Conservation (phyloP, 1,140 invertebrate genomes). For the Drosophila trapezifrons region DNA sequence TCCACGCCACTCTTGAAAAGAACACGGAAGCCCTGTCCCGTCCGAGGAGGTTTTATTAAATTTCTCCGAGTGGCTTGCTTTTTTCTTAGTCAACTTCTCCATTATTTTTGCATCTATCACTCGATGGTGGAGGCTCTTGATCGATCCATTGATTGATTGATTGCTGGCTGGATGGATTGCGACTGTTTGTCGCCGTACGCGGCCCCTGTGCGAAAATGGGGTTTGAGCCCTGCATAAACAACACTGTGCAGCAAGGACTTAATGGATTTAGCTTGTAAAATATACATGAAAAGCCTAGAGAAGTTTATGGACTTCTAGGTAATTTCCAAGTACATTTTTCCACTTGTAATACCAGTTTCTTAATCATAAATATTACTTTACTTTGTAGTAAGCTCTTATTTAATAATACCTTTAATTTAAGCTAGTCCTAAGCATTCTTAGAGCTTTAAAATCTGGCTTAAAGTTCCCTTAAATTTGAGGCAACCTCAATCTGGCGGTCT, state of each 20-base stretch:
- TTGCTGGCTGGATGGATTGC: slow-evolving; percentile 51
- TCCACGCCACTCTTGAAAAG: slow-evolving; percentile 21
- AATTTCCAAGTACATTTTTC: too few species aligned
- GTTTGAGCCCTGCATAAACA: slow-evolving; percentile 42
- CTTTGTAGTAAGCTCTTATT: neutral
- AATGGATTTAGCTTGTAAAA: neutral
- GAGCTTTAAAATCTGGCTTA: neutral
- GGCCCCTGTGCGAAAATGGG: slow-evolving; percentile 41
- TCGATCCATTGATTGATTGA: slow-evolving; percentile 68
- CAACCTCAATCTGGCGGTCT: slow-evolving; percentile 4
- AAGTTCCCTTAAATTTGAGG: neutral
- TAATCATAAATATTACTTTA: neutral
- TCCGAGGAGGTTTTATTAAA: slow-evolving; percentile 56
- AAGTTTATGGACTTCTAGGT: neutral
- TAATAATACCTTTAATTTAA: neutral
- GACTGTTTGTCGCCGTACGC: slow-evolving; percentile 46
- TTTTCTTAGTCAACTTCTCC: slow-evolving; percentile 37
- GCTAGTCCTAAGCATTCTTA: too few species aligned
- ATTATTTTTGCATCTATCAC: slow-evolving; percentile 54
- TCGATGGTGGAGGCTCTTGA: slow-evolving; percentile 43
- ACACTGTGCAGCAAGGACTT: slow-evolving; percentile 8
- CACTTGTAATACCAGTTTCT: neutral
- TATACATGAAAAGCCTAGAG: neutral
- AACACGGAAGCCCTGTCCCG: slow-evolving; percentile 45
- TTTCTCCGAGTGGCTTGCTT: slow-evolving; percentile 45